These are phyloP conservation scores for Halictus quadricinctus DNA, from an alignment of 2,888 invertebrate species.

Conservation along the genomic window DNA sequence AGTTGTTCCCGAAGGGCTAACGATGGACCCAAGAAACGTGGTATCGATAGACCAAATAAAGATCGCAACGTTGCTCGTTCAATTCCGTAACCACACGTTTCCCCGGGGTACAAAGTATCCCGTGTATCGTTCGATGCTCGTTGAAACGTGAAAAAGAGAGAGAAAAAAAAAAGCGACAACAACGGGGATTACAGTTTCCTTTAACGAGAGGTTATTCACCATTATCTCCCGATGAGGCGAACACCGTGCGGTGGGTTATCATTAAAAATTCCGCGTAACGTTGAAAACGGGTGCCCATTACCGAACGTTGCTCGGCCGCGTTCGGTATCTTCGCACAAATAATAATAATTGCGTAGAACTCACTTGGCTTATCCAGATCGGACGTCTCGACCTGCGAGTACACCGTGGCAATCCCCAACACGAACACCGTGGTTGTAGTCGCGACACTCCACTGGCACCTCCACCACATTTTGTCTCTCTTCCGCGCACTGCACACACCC, in stretches of 20 bases:
- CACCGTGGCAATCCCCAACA: slow-evolving; percentile 73
- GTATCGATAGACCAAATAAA: background rate
- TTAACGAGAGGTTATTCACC: background rate
- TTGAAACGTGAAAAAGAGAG: background rate
- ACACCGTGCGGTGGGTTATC: background rate
- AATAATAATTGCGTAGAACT: slow-evolving; percentile 67
- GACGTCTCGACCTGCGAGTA: slow-evolving; percentile 75
- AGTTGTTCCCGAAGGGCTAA: slow-evolving; percentile 1
- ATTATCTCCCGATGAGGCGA: slow-evolving; percentile 3
- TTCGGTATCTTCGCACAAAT: slow-evolving; percentile 11
- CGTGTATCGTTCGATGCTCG: background rate
- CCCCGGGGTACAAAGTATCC: background rate
- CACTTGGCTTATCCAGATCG: slow-evolving; percentile 80
- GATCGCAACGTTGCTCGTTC: background rate
- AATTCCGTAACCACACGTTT: background rate
- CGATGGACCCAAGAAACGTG: background rate
- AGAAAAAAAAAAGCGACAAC: background rate
- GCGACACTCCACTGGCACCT: slow-evolving; percentile 73
- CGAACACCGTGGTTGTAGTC: slow-evolving; percentile 72
- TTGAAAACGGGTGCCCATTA: slow-evolving; percentile 6
- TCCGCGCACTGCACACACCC: slow-evolving; percentile 65
- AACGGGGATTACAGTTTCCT: background rate
- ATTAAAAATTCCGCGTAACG: slow-evolving; percentile 4
- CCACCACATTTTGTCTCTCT: slow-evolving; percentile 76
- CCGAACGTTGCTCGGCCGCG: background rate